Base-by-base conservation (phyloP, 2,888 invertebrate species). In the Dynastes tityus region DNA sequence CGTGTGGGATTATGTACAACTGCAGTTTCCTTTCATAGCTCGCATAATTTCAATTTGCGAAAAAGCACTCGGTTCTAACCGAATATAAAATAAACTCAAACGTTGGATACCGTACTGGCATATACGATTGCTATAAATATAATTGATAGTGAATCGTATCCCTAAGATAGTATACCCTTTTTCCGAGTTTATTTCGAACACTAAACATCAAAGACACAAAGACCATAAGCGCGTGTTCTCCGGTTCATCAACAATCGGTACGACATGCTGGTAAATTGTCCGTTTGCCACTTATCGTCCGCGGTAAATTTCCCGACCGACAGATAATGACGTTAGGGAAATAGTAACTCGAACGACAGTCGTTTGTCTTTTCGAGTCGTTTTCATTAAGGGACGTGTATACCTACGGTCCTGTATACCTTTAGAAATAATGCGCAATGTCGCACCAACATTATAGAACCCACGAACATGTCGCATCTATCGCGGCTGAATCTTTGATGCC, bases 251-350 rank as follows among this genome's bases (percentile, higher is more conserved):
- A 51, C 51, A 68, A 68, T 51, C 49, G 4, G 27, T 51, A 51
- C 49, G 68, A 68, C 68, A 51, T 27, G 68, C 51, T 68, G 68
- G 68, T 68, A 68, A 68, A 68, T 49, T 49, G 51, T 68, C 51
- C 68, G 51, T 68, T 67, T 67, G 67, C 49, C 68, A 68, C 68
- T 68, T 68, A 68, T 68, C 68, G 49, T 22, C 9, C 27, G 68
- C 51, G 68, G 68, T 68, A 68, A 68, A 68, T 68, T 68, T 51
- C 29, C 51, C 40, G 0, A 68, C 68, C 27, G 68, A 68, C 68
- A 68, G 68, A 68, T 68, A 68, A 68, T 68, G 68, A 68, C 68
- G 68, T 68, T 68, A 29, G 68, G 29, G 51, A 51, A 68, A 68
- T 68, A 49, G 68, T 51, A 68, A 68, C 68, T 51, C 16, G 68